phyloP scores from a whole-genome alignment of 2,113 vertebrate species.

The Atractosteus spatula region DNA sequence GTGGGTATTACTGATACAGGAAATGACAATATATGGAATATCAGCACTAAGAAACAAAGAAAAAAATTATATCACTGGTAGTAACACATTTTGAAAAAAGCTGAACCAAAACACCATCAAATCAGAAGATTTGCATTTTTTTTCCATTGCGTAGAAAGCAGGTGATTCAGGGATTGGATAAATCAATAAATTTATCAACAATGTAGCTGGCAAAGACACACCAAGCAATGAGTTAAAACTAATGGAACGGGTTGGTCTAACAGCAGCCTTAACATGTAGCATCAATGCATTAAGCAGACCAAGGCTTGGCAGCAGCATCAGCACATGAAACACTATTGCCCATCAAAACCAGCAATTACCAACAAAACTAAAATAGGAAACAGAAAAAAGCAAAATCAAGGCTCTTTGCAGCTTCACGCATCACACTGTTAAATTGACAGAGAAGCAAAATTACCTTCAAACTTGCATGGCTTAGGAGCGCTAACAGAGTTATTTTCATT shows the following conservation, averaged over 20 bases:
- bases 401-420: slow-evolving; percentile 26
- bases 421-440: slow-evolving; percentile 30
- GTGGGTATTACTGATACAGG: slow-evolving; percentile 47
- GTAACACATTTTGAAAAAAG: slow-evolving; percentile 13
- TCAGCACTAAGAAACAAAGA: slow-evolving; percentile 31
- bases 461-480: slow-evolving; percentile 76
- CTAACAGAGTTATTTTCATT: slow-evolving; percentile 65
- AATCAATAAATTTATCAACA: slow-evolving; percentile 66
- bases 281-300: slow-evolving; percentile 54
- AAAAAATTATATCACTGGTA: slow-evolving; percentile 3
- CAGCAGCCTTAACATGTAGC: slow-evolving; percentile 64
- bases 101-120: slow-evolving; percentile 33
- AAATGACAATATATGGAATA: slow-evolving; percentile 59
- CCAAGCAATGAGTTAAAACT: slow-evolving; percentile 65
- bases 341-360: slow-evolving; percentile 42
- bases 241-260: slow-evolving; percentile 65
- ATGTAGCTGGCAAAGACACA: slow-evolving; percentile 86
- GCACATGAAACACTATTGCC: slow-evolving; percentile 61
- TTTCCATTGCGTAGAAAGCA: slow-evolving; percentile 48
- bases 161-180: slow-evolving; percentile 65
- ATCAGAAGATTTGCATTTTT: slow-evolving; percentile 21
- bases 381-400: slow-evolving; percentile 45
- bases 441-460: slow-evolving; percentile 59
- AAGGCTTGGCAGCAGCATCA: slow-evolving; percentile 42
- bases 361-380: slow-evolving; percentile 20